These are phyloP conservation scores for Frankliniella fusca DNA, from an alignment of 2,888 invertebrate genomes.

Conservation along the genomic window DNA sequence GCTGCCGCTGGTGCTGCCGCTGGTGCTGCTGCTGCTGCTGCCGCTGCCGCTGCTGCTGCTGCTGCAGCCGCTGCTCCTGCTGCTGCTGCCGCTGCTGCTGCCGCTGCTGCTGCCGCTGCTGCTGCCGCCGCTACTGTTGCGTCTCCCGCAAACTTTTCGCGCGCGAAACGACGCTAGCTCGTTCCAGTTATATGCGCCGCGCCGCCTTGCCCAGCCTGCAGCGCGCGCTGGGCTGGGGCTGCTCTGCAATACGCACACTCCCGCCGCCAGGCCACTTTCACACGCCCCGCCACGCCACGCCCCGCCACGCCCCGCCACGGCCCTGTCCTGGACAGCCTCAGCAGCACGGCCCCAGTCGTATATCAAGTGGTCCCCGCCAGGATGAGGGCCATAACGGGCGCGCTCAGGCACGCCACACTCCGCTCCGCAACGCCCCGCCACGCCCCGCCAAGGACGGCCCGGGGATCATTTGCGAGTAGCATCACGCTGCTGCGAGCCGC, in stretches of 20 bases:
- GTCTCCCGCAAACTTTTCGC: no score
- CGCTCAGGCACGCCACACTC: neutral
- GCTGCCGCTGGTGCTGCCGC: neutral
- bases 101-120: neutral
- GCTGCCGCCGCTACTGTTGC: no score
- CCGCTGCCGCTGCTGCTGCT: no score
- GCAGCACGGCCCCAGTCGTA: neutral
- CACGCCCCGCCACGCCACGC: neutral
- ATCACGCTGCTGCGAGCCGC: no score
- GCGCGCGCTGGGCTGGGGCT: neutral
- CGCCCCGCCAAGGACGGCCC: neutral
- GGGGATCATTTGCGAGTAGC: neutral
- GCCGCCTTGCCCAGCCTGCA: neutral
- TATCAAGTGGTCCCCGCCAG: neutral
- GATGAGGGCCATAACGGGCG: slow-evolving; percentile 17
- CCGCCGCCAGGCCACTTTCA: neutral
- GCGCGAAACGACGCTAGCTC: no score
- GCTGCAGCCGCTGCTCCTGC: neutral
- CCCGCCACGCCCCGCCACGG: neutral
- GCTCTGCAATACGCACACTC: neutral
- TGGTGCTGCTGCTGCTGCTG: no score
- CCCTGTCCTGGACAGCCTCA: neutral
- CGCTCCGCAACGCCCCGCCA: neutral
- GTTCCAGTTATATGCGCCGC: no score
- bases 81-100: neutral